Evolutionary conservation across 1,140 invertebrate genomes (phyloP).

Genomic region (Chlorops oryzae): DNA sequence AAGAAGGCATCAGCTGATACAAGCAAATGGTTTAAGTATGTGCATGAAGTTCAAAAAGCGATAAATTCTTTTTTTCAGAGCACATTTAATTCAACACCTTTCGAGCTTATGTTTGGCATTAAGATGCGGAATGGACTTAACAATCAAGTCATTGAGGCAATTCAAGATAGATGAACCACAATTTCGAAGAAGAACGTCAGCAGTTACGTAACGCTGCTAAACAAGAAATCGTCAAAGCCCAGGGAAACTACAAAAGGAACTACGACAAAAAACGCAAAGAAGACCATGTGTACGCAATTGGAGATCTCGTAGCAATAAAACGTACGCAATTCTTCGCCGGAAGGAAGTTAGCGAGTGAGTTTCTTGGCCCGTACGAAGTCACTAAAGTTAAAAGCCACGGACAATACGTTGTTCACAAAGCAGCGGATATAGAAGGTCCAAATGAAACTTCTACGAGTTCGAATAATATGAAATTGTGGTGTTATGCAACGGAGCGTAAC

Average conservation of each 20-base stretch:
- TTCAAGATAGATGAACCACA: too few species aligned
- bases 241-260: not conserved
- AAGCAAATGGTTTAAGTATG: too few species aligned
- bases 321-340: conserved; percentile 34
- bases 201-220: not conserved
- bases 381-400: not conserved
- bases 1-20: too few species aligned
- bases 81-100: too few species aligned
- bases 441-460: too few species aligned
- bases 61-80: too few species aligned
- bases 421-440: too few species aligned
- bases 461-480: not conserved
- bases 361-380: conserved; percentile 1
- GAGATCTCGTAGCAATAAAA: conserved; percentile 42
- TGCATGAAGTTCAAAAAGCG: too few species aligned
- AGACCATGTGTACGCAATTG: conserved; percentile 23
- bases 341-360: conserved; percentile 8
- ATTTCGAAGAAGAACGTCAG: too few species aligned
- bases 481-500: not conserved
- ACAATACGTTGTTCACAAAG: not conserved
- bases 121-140: too few species aligned
- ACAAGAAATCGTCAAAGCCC: not conserved
- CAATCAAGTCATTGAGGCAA: too few species aligned
- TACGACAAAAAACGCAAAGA: conserved; percentile 18
- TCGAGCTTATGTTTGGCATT: too few species aligned